These are phyloP conservation scores for Drosophila virilis DNA, from an alignment of 1,140 invertebrate genomes.

Conservation along the genomic window DNA sequence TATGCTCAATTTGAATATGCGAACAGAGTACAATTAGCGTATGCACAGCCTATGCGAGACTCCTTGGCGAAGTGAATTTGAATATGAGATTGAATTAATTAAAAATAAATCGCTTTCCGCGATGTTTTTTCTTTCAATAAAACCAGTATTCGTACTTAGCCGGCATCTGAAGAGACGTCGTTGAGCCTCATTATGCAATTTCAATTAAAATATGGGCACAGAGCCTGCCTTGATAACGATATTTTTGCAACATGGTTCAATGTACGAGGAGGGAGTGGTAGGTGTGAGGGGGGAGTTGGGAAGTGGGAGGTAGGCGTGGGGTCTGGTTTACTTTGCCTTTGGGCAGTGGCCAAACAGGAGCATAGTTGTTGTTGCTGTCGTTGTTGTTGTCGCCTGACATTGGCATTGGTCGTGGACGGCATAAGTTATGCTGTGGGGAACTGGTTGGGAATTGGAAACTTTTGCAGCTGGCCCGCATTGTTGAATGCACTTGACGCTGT, in stretches of 20 bases:
- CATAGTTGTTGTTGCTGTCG: not conserved
- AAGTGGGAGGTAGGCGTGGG: not conserved
- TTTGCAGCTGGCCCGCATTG: conserved; percentile 42
- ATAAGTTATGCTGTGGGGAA: conserved; percentile 39
- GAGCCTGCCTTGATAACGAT: conserved; percentile 1
- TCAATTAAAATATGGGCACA: conserved; percentile 31
- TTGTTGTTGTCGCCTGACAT: conserved; percentile 16
- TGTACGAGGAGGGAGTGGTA: conserved; percentile 11
- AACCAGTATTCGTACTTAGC: conserved; percentile 1
- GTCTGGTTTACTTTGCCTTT: conserved; percentile 24
- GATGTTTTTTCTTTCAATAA: not conserved
- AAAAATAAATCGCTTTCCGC: not conserved
- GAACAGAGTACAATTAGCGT: no score
- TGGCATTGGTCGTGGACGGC: conserved; percentile 27
- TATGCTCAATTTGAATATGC: no score
- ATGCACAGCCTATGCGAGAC: no score
- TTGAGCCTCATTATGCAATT: conserved; percentile 30
- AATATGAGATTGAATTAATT: not conserved
- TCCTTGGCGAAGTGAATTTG: no score
- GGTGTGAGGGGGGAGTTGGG: not conserved
- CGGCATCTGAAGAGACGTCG: conserved; percentile 6
- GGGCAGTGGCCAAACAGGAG: conserved; percentile 26
- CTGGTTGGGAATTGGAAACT: conserved; percentile 62
- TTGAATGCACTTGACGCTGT: conserved; percentile 51
- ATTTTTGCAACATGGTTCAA: conserved; percentile 29